A percentile compares a stretch with the other conserved stretches of the same genome.
phyloP scores from a whole-genome alignment of 2,888 invertebrate species.

The Microctonus brassicae region DNA sequence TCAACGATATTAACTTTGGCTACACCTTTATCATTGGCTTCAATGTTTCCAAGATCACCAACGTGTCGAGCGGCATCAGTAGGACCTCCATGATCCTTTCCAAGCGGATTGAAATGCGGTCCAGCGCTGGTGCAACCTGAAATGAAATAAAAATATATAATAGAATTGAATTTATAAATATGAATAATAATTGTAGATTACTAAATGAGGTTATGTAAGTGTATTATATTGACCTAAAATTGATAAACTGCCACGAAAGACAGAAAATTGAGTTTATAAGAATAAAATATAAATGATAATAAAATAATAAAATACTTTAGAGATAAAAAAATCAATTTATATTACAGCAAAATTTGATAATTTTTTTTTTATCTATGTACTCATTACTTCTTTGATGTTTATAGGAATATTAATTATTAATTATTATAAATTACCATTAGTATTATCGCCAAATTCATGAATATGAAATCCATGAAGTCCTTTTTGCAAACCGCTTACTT shows the following conservation, averaged over 20 bases:
- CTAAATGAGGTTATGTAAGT: conserved; percentile 41
- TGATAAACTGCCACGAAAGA: conserved; percentile 6
- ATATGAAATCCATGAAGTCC: conserved; percentile 93
- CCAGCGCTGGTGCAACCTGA: conserved; percentile 90
- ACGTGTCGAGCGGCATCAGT: conserved; percentile 81
- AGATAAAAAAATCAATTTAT: background rate
- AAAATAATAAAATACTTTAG: conserved; percentile 4
- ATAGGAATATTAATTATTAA: no score
- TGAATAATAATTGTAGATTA: background rate
- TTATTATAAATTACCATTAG: conserved; percentile 78
- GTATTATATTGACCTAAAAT: conserved; percentile 24
- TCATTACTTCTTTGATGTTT: no score
- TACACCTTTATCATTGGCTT: conserved; percentile 75
- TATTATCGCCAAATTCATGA: conserved; percentile 96
- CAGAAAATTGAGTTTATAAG: background rate
- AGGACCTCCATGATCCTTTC: conserved; percentile 88
- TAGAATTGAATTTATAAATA: background rate
- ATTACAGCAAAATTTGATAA: no score
- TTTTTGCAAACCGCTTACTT: conserved; percentile 82
- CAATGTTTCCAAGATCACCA: conserved; percentile 92
- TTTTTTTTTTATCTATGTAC: no score
- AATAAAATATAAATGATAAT: background rate
- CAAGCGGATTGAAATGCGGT: conserved; percentile 90
- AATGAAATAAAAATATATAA: conserved; percentile 1
- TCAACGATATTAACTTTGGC: conserved; percentile 79